Evolutionary conservation across 2,888 invertebrate species (phyloP), one percentile per base, ranked within the genome.

Genomic region (Nineta flava): DNA sequence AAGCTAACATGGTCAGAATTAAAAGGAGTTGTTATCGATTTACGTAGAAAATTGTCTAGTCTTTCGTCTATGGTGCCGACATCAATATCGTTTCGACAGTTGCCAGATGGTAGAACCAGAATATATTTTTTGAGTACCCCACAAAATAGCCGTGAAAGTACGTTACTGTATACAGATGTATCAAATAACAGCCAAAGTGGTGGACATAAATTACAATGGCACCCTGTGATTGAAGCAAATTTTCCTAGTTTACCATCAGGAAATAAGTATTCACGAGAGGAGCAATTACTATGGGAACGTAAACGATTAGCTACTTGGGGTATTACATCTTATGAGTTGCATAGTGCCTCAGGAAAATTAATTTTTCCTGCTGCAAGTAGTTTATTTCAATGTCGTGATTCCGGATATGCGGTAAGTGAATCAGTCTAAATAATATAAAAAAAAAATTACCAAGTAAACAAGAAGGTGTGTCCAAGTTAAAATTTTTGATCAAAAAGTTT

Each of bases 221-320:
- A 85, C 57, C 81, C 82, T 2, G 74, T 91, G 19, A 77, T 92
- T 52, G 91, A 91, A 62, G 81, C 85, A 0, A 85, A 77, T 59
- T 76, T 78, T 63, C 76, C 79, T 51, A 75, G 77, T 31, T 75
- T 77, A 0, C 71, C 80, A 1, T 62, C 70, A n/a, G 63, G 64
- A 6, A 69, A 69, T 59, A 68, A 69, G 40, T 78, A 82, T 73
- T 88, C 90, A 0, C 74, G 87, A 34, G 95, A 95, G 63, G 93
- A 94, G 63, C 91, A 93, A 64, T 66, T 96, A 48, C 71, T 93
- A 52, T 83, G 91, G 74, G 96, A 96, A 65, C 70, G 96, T 21
- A 93, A 94, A 68, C 75, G 96, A 49, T 76, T 93, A 41, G 85
- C 92, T 0, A 87, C 87, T 0, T 91, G 88, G 83, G 93, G 96